Base-by-base conservation (phyloP, 2,888 invertebrate genomes). In the Drosophila basisetae region DNA sequence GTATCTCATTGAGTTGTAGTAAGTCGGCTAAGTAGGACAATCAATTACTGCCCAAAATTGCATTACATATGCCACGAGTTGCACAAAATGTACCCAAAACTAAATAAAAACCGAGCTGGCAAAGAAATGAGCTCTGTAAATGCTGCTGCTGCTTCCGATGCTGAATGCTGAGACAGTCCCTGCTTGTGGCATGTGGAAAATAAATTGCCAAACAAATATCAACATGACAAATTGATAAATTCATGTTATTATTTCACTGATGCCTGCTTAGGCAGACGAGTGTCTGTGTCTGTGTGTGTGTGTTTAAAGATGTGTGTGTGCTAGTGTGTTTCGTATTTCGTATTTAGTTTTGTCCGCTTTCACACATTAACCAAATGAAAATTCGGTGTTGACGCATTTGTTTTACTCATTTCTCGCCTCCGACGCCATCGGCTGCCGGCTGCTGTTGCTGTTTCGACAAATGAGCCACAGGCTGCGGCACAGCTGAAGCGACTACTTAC, bases 141-240 rank as follows among this genome's bases (percentile, higher is more conserved):
- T 60, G 35, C 13, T 53, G 37, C 25, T 33, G 52, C 50, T 33
- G 56, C 25, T 50, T 49, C 78, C 56, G 70, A 16, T 47, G 59
- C 52, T 18, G 50, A 7, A 16, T 33, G 59, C 52, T 25, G 50
- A 22, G 47, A 22, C 13, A 22, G 47, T 22, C 13, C 16, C 25
- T 16, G 75, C 75, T 75, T 76, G 78, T 84, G 82, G 79, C 82
- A 81, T 74, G 73, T 83, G 87, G 90, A 76, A 82, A 84, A 91
- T 91, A 84, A 90, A 91, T 91, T 79, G 82, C 84, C 80, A 80
- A 91, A 91, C 90, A 91, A 90, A 90, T 84, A 88, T 90, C 86
- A 85, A 83, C 91, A 90, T 90, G 91, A 90, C 90, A 90, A 90
- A 90, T 90, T 91, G 90, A 90, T 90, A 84, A 91, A 91, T 91